Conservation (phyloP, 2,113 vertebrate genomes). For the Notarius quadriscutis region DNA sequence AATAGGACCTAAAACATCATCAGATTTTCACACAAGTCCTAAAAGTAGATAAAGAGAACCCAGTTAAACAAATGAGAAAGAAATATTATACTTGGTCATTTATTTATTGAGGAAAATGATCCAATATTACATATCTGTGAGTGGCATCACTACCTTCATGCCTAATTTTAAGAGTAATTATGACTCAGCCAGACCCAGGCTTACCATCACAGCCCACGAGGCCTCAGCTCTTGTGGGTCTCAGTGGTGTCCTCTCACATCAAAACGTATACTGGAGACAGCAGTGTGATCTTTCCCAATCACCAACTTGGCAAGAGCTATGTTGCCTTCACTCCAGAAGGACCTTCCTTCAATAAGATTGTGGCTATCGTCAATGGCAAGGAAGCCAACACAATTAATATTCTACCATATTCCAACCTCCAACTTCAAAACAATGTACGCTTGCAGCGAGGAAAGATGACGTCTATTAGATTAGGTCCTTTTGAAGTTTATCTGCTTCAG, state of each 20-base stretch:
- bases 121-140: too few relatives aligned
- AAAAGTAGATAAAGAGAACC: too few relatives aligned
- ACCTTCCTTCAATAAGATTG: neutral
- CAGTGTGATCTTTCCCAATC: conserved; percentile 50
- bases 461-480: conserved; percentile 38
- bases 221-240: conserved; percentile 52
- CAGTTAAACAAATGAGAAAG: too few relatives aligned
- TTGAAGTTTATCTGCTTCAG: conserved; percentile 49
- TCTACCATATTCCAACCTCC: conserved; percentile 11
- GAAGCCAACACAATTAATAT: conserved; percentile 49
- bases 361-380: conserved; percentile 57
- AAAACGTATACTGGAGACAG: conserved; percentile 42
- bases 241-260: conserved; percentile 53
- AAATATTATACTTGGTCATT: too few relatives aligned
- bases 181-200: conserved; percentile 12
- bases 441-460: neutral
- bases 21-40: too few relatives aligned
- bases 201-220: conserved; percentile 49
- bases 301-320: conserved; percentile 52
- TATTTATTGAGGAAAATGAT: too few relatives aligned
- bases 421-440: neutral
- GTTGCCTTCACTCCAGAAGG: conserved; percentile 52
- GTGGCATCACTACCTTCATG: conserved; percentile 58
- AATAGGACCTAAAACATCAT: too few relatives aligned
- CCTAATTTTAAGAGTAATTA: conserved; percentile 28